Conservation (phyloP, 1,140 invertebrate species). For the Euwallacea similis region DNA sequence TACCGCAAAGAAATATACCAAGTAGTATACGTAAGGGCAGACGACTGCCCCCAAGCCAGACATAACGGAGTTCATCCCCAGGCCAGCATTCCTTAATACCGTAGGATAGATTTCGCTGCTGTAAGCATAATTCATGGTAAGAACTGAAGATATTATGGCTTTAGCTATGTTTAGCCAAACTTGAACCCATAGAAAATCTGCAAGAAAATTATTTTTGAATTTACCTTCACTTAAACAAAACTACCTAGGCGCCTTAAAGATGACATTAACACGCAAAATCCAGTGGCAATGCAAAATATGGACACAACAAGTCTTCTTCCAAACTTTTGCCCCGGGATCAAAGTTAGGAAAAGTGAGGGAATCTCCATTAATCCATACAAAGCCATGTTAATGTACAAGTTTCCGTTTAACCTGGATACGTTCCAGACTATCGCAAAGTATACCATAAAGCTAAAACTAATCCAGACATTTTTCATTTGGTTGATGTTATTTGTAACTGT, state of each 20-base stretch:
- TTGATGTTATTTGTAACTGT: too few relatives aligned
- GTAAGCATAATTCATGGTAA: not conserved
- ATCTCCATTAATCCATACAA: not conserved
- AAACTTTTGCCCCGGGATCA: conserved; percentile 3
- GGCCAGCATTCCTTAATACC: not conserved
- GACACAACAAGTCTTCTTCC: not conserved
- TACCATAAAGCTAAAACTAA: conserved; percentile 4
- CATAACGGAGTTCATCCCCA: not conserved
- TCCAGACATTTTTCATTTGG: too few relatives aligned
- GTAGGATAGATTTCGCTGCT: conserved; percentile 10
- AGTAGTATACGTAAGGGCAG: not conserved
- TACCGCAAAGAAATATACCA: not conserved
- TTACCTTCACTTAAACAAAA: not conserved
- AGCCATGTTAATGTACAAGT: conserved; percentile 3
- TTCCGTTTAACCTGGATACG: not conserved
- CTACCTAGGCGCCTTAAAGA: not conserved
- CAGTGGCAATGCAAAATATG: not conserved
- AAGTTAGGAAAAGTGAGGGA: not conserved
- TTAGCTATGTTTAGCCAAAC: not conserved
- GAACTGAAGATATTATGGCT: not conserved
- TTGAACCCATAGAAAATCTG: not conserved
- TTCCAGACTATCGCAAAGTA: conserved; percentile 1
- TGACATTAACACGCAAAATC: not conserved
- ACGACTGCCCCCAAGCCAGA: not conserved
- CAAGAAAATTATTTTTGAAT: not conserved